Conservation (phyloP, 2,888 invertebrate species). For the Zhengitettix transpicula region DNA sequence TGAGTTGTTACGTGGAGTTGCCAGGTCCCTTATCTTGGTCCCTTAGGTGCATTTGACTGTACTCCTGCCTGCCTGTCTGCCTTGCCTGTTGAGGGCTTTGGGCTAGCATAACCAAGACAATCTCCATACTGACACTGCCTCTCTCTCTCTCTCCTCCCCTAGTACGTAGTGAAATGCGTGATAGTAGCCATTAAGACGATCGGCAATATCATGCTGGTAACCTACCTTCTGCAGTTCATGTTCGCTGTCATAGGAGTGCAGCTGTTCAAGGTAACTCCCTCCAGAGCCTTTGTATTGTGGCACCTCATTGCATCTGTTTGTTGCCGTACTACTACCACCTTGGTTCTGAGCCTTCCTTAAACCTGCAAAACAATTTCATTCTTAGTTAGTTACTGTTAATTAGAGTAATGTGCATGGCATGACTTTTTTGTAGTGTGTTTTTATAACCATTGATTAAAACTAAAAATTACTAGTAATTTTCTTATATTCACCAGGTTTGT, state of each 20-base stretch:
- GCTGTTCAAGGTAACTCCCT: conserved; percentile 82
- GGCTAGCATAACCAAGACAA: conserved; percentile 8
- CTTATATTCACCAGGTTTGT: too few relatives aligned
- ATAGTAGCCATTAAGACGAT: conserved; percentile 97
- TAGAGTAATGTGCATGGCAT: too few relatives aligned
- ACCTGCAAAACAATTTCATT: neutral
- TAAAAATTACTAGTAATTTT: too few relatives aligned
- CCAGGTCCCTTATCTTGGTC: neutral
- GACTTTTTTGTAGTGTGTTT: too few relatives aligned
- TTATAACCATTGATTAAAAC: too few relatives aligned
- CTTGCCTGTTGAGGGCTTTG: conserved; percentile 10
- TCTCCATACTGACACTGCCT: conserved; percentile 14
- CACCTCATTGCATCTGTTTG: neutral
- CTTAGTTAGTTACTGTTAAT: too few relatives aligned
- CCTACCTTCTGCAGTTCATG: conserved; percentile 99
- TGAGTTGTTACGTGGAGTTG: conserved; percentile 5
- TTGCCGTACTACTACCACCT: neutral
- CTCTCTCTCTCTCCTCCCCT: conserved; percentile 28
- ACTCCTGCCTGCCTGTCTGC: conserved; percentile 11
- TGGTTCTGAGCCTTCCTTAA: neutral
- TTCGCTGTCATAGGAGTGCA: conserved; percentile 99
- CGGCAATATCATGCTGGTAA: conserved; percentile 99
- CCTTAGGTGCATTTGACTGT: conserved; percentile 12
- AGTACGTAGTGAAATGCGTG: conserved; percentile 99
- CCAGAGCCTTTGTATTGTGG: conserved; percentile 1